Evolutionary conservation across 2,888 invertebrate genomes (phyloP).

Genomic region (Leptinotarsa rubiginosa): DNA sequence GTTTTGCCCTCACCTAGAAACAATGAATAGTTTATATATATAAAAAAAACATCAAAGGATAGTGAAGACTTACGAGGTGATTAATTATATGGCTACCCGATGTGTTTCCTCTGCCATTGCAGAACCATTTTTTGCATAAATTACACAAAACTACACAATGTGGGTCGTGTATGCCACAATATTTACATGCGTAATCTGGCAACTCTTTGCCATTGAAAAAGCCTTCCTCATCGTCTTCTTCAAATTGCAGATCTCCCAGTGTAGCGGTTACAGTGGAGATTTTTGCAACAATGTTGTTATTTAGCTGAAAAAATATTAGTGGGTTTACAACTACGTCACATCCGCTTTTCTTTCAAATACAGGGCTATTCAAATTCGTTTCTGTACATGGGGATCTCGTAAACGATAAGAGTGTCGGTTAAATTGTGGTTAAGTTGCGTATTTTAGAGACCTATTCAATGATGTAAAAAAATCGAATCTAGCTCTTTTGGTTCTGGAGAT

Average conservation of each 20-base stretch:
- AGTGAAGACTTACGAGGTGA: slow-evolving; percentile 80
- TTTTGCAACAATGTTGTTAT: slow-evolving; percentile 71
- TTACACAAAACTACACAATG: slow-evolving; percentile 98
- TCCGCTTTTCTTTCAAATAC: too few species aligned
- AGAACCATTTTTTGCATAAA: slow-evolving; percentile 99
- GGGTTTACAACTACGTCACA: too few species aligned
- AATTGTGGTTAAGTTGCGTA: too few species aligned
- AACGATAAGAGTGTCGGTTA: too few species aligned
- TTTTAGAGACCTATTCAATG: too few species aligned
- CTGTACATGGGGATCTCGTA: too few species aligned
- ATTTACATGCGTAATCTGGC: slow-evolving; percentile 97
- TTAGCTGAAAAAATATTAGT: slow-evolving; percentile 57
- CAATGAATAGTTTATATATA: neutral
- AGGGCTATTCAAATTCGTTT: too few species aligned
- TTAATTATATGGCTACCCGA: slow-evolving; percentile 99
- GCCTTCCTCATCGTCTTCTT: slow-evolving; percentile 95
- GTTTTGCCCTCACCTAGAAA: slow-evolving; percentile 83
- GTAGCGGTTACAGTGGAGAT: slow-evolving; percentile 77
- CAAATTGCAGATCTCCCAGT: slow-evolving; percentile 91
- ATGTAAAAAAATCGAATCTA: too few species aligned
- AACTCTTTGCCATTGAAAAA: slow-evolving; percentile 88
- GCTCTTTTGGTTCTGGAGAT: too few species aligned
- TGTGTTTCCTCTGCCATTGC: slow-evolving; percentile 98
- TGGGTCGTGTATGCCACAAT: slow-evolving; percentile 98
- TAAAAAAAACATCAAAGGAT: neutral